These are phyloP conservation scores for Oscarella lobularis DNA, from an alignment of 37 sponge, comb jelly and placozoan species.

Conservation along the genomic window DNA sequence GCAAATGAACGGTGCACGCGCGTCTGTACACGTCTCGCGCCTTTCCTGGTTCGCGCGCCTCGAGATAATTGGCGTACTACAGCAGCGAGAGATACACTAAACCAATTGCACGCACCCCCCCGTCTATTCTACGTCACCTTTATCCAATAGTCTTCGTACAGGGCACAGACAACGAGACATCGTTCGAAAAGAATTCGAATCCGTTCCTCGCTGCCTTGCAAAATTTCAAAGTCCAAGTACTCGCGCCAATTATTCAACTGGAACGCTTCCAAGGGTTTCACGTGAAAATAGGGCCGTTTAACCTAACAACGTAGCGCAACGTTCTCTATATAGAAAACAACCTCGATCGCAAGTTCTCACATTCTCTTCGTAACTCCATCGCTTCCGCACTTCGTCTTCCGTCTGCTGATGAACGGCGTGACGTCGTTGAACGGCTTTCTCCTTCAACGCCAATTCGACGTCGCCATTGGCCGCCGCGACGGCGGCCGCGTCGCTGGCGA, in stretches of 20 bases:
- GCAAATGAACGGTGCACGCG: constrained; percentile 53
- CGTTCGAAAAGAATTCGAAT: constrained; percentile 66
- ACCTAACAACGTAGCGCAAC: constrained; percentile 22
- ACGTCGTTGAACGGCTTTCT: background rate
- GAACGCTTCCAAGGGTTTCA: constrained; percentile 52
- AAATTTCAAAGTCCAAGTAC: constrained; percentile 73
- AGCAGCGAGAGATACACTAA: constrained; percentile 5
- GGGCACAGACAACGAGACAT: constrained; percentile 75
- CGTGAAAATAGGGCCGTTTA: constrained; percentile 88
- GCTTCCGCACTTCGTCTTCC: constrained; percentile 30
- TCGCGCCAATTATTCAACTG: constrained; percentile 82
- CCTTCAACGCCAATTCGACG: constrained; percentile 4
- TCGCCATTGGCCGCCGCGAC: background rate
- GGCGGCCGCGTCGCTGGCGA: background rate
- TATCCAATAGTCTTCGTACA: constrained; percentile 87
- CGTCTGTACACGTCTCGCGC: constrained; percentile 34
- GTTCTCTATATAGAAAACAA: background rate
- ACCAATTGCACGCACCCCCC: background rate
- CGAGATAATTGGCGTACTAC: constrained; percentile 55
- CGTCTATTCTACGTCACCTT: no score
- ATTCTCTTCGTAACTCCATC: constrained; percentile 37
- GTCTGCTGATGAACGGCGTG: constrained; percentile 16
- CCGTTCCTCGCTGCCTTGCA: constrained; percentile 30
- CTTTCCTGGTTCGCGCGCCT: constrained; percentile 10
- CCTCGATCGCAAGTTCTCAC: constrained; percentile 19